phyloP scores from a whole-genome alignment of 2,888 invertebrate genomes.

The Cylloceria caligata region DNA sequence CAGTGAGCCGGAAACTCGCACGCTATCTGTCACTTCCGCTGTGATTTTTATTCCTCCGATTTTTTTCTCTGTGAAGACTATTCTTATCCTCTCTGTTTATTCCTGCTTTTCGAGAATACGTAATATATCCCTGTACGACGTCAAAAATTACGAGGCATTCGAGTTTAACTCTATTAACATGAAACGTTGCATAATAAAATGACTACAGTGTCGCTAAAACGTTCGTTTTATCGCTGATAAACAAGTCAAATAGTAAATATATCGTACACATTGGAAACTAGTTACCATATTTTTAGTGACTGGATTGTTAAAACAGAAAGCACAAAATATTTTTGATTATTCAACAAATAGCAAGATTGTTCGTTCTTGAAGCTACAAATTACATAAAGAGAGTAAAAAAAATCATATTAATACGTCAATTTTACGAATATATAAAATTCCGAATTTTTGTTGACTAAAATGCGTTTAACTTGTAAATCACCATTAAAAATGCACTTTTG shows the following conservation, averaged over 20 bases:
- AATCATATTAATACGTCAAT: too few species aligned
- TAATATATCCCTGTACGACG: conserved; percentile 3
- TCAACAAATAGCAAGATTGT: background rate
- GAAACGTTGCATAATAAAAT: conserved; percentile 7
- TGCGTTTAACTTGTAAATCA: too few species aligned
- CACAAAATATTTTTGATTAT: background rate
- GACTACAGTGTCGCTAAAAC: conserved; percentile 2
- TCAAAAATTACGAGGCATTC: background rate
- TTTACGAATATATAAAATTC: too few species aligned
- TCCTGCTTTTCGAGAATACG: background rate
- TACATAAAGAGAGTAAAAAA: too few species aligned
- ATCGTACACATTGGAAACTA: background rate
- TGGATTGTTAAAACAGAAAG: background rate
- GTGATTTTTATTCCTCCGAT: conserved; percentile 26
- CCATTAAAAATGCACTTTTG: too few species aligned
- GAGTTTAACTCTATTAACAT: background rate
- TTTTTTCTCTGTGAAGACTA: background rate
- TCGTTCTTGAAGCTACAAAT: too few species aligned
- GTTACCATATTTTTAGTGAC: background rate
- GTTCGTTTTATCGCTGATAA: background rate
- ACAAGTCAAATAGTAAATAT: conserved; percentile 2
- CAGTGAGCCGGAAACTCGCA: conserved; percentile 51
- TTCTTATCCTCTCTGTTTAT: background rate
- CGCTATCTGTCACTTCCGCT: conserved; percentile 55
- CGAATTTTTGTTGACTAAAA: too few species aligned